These are phyloP conservation scores for Neoitamus cyanurus DNA, from an alignment of 2,888 invertebrate species.

Conservation along the genomic window DNA sequence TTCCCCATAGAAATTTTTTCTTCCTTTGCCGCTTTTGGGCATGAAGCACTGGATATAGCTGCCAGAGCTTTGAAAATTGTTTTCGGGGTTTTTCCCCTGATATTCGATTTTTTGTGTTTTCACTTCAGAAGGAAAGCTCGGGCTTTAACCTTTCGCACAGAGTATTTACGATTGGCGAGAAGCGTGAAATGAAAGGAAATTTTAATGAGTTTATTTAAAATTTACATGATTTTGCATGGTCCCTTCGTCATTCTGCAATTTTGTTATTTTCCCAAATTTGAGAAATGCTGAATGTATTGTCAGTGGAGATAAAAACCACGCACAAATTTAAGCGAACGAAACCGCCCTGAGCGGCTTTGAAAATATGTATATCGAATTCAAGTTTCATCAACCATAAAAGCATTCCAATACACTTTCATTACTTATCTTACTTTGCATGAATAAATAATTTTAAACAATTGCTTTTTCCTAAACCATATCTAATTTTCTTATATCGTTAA, in stretches of 20 bases:
- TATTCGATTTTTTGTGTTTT: constrained; percentile 31
- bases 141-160: constrained; percentile 21
- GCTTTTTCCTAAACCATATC: no score
- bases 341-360: neutral
- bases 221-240: constrained; percentile 46
- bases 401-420: no score
- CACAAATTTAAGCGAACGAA: neutral
- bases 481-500: no score
- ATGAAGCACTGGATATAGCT: neutral
- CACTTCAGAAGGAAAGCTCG: neutral
- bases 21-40: constrained; percentile 26
- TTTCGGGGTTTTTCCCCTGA: constrained; percentile 37
- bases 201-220: constrained; percentile 49
- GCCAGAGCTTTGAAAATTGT: constrained; percentile 46
- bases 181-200: constrained; percentile 47
- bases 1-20: constrained; percentile 30
- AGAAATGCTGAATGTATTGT: neutral
- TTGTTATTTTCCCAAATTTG: neutral
- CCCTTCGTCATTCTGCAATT: neutral
- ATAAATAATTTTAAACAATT: no score
- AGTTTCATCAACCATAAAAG: no score
- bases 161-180: constrained; percentile 17
- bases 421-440: no score
- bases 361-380: neutral
- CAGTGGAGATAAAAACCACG: neutral